Conservation (phyloP, 2,113 vertebrate genomes). For the Bostrychus sinensis region DNA sequence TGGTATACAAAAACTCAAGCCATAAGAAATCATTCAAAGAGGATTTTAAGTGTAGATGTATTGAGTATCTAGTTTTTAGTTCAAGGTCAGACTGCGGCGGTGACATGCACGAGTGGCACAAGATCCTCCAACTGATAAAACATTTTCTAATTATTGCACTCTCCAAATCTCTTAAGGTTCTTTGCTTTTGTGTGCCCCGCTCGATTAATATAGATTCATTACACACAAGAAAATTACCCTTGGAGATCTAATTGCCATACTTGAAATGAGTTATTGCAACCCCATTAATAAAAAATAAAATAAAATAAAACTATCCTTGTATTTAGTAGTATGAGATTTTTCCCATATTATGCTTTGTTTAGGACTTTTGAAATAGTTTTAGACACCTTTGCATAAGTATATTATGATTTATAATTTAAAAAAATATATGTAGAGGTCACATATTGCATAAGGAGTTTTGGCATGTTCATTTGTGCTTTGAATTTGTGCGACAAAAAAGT, state of each 20-base stretch:
- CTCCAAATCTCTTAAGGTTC: constrained; percentile 69
- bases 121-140: constrained; percentile 63
- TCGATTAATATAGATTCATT: constrained; percentile 73
- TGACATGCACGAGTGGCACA: constrained; percentile 51
- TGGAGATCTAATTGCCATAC: constrained; percentile 8
- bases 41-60: constrained; percentile 40
- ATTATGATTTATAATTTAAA: too few relatives aligned
- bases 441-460: too few relatives aligned
- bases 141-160: constrained; percentile 76
- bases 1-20: not conserved
- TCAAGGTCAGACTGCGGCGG: constrained; percentile 72
- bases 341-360: too few relatives aligned
- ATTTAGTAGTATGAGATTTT: too few relatives aligned
- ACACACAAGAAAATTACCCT: constrained; percentile 36
- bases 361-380: too few relatives aligned
- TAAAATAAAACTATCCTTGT: not conserved
- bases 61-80: constrained; percentile 62
- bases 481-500: too few relatives aligned
- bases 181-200: constrained; percentile 54
- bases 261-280: not conserved
- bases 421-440: too few relatives aligned
- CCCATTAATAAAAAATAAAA: not conserved
- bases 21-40: constrained; percentile 35
- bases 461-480: too few relatives aligned
- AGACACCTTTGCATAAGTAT: too few relatives aligned